These are phyloP conservation scores for Chloromyia formosa DNA, from an alignment of 2,888 invertebrate genomes.

Conservation along the genomic window DNA sequence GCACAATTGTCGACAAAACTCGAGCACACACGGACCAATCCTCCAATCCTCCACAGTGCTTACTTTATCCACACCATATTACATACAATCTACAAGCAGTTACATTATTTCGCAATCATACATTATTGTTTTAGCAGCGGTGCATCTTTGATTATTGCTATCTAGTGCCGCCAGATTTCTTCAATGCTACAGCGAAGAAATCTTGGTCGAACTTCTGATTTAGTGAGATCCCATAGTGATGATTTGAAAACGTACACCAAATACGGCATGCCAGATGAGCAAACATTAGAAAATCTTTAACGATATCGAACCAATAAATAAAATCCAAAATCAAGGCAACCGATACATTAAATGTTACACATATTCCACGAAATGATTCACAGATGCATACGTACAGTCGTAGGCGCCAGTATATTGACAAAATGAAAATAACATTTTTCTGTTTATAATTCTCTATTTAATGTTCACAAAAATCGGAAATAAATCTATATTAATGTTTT, in stretches of 20 bases:
- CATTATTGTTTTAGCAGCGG: slow-evolving; percentile 1
- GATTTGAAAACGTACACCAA: background rate
- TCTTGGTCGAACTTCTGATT: background rate
- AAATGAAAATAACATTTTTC: too few species aligned
- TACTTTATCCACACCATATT: background rate
- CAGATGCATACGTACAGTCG: background rate
- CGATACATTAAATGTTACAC: background rate
- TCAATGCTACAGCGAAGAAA: background rate
- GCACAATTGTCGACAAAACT: background rate
- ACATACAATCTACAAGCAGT: background rate
- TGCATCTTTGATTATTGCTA: background rate
- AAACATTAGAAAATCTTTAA: background rate
- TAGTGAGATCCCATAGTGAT: background rate
- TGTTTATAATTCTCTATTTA: too few species aligned
- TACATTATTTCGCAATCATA: background rate
- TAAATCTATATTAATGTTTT: too few species aligned
- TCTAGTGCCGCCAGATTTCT: background rate
- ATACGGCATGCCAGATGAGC: background rate
- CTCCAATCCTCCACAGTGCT: background rate
- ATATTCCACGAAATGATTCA: slow-evolving; percentile 10
- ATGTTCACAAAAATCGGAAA: too few species aligned
- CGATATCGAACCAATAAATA: slow-evolving; percentile 6
- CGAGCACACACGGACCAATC: background rate
- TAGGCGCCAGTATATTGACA: too few species aligned
- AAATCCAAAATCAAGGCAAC: slow-evolving; percentile 13